These are phyloP conservation scores for Scarus forsteni DNA, from an alignment of 2,797 vertebrate genomes.

Conservation along the genomic window DNA sequence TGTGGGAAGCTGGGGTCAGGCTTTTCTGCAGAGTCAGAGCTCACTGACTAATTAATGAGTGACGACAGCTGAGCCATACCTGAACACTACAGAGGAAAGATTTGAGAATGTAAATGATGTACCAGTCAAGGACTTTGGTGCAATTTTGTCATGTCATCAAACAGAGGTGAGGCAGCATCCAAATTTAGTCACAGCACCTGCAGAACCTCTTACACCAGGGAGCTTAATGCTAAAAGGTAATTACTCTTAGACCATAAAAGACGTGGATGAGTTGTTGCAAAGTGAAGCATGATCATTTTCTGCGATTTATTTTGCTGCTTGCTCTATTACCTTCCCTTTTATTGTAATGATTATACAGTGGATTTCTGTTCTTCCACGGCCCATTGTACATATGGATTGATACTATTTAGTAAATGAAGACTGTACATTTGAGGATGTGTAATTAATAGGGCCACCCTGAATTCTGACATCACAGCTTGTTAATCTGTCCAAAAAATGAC, in stretches of 20 bases:
- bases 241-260: background rate
- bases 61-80: constrained; percentile 39
- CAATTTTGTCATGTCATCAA: constrained; percentile 12
- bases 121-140: constrained; percentile 3
- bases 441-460: constrained; percentile 17
- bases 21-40: constrained; percentile 62
- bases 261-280: background rate
- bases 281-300: background rate
- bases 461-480: constrained; percentile 32
- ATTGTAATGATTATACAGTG: background rate
- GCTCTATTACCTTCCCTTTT: no score
- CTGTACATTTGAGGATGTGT: background rate
- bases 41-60: constrained; percentile 67
- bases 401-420: background rate
- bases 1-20: constrained; percentile 20
- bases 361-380: background rate
- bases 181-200: constrained; percentile 10
- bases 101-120: constrained; percentile 26
- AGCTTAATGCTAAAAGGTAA: constrained; percentile 5
- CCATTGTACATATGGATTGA: background rate
- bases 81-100: constrained; percentile 18
- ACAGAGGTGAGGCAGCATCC: background rate
- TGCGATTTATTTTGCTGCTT: no score
- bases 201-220: background rate
- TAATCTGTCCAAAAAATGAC: constrained; percentile 11